Evolutionary conservation across 2,797 vertebrate species (phyloP).

Genomic region (Halcyon leucocephala): DNA sequence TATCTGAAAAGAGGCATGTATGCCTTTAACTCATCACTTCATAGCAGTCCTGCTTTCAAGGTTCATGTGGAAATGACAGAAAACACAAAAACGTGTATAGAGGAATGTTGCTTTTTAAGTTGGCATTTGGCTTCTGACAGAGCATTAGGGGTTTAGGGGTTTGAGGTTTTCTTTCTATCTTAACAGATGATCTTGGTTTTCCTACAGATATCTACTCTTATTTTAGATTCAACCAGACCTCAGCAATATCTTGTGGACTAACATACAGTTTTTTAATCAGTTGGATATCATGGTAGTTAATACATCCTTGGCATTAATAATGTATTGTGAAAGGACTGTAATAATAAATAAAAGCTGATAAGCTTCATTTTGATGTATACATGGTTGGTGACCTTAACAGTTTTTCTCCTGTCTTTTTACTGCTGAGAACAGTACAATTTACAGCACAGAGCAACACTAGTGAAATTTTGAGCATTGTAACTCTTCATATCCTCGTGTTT

Average conservation of each 20-base stretch:
- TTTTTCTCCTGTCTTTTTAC: not conserved
- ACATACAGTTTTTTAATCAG: not conserved
- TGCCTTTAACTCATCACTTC: not conserved
- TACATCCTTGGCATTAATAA: not conserved
- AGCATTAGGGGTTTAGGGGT: not conserved
- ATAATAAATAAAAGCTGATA: not conserved
- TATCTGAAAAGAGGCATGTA: not conserved
- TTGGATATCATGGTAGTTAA: not conserved
- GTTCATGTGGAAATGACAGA: not conserved
- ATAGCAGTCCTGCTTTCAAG: not conserved
- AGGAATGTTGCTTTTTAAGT: not conserved
- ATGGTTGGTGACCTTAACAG: not conserved
- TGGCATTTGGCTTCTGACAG: not conserved
- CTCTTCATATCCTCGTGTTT: not conserved
- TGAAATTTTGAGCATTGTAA: not conserved
- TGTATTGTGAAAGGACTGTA: not conserved
- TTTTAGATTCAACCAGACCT: not conserved
- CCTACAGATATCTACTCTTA: not conserved
- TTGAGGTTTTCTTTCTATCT: not conserved
- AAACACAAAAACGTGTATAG: not conserved
- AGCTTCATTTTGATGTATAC: not conserved
- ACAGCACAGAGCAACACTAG: not conserved
- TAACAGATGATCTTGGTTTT: not conserved
- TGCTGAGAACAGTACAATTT: not conserved
- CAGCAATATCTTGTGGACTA: not conserved